Evolutionary conservation across 1,140 invertebrate species (phyloP), one percentile per base, ranked within the genome.

Genomic region (Drosophila ogumai): DNA sequence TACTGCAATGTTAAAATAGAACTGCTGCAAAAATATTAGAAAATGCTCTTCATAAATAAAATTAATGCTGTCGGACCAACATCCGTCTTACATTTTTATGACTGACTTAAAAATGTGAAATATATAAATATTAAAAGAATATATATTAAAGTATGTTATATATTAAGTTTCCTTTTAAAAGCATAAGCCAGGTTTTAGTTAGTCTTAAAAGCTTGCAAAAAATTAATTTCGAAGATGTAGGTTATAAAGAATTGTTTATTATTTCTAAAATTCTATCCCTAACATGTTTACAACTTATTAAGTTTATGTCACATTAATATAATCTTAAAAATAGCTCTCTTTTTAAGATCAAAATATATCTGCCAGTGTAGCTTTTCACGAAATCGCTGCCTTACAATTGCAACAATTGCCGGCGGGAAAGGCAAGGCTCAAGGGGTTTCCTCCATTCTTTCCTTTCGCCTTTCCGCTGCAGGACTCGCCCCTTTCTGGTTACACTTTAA

Each of bases 401-500:
- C 61, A 68, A 82, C 80, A 82, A 82, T 69, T 54, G 63, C 50
- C 41, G 56, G 17, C 36, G 38, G 50, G 69, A 52, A 58, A 68
- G 59, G 69, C 79, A 58, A 68, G 59, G 69, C 79, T 67, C 65
- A 52, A 78, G 73, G 74, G 75, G 79, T 75, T 72, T 67, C 59
- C 56, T 43, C 43, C 17, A 73, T 75, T 75, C 54, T 57, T 57
- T 65, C 13, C 71, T 9, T 67, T 59, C 41, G 66, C 47, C 43
- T 69, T 69, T 49, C 72, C 59, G 72, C 43, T 34, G 32, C 43
- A 38, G 49, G 66, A 25, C 61, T 68, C 81, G 85, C 78, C 75
- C 68, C 80, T 71, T 84, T 82, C 79, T 84, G 82, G 82, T 91
- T 81, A 91, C 82, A 81, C 66, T 91, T 91, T 91, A 91, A 91